Evolutionary conservation across 2,797 vertebrate genomes (phyloP).

Genomic region (Diplodus puntazzo): DNA sequence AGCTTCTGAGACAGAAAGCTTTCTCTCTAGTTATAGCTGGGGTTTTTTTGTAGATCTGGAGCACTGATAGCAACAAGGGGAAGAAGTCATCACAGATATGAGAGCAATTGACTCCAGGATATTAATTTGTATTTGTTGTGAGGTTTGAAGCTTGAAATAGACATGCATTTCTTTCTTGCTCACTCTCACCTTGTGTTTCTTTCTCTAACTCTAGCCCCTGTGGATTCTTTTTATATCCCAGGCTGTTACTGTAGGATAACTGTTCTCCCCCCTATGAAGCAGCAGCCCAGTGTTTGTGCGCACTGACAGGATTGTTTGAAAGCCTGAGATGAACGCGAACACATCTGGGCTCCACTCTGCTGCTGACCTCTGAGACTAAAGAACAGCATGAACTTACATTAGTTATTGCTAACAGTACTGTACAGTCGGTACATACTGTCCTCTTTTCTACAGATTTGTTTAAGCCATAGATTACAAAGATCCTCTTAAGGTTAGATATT

Average conservation of each 20-base stretch:
- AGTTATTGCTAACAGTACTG: background rate
- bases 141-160: constrained; percentile 30
- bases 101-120: constrained; percentile 32
- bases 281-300: constrained; percentile 5
- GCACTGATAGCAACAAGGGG: constrained; percentile 36
- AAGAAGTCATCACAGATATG: constrained; percentile 43
- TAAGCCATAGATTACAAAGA: background rate
- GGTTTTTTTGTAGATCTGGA: constrained; percentile 39
- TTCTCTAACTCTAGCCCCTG: constrained; percentile 18
- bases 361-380: constrained; percentile 29
- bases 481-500: constrained; percentile 13
- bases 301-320: constrained; percentile 22
- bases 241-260: constrained; percentile 27
- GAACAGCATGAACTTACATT: constrained; percentile 3
- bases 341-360: constrained; percentile 15
- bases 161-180: background rate
- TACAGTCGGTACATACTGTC: background rate
- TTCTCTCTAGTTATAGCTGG: constrained; percentile 37
- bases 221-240: constrained; percentile 24
- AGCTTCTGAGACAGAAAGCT: constrained; percentile 52
- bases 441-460: constrained; percentile 15
- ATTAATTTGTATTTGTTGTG: constrained; percentile 19
- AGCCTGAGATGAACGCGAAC: constrained; percentile 33
- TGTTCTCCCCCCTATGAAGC: constrained; percentile 33
- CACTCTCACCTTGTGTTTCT: constrained; percentile 4